A percentile compares a stretch with the other conserved stretches of the same genome.
These are phyloP conservation scores for Molossus molossus DNA, from an alignment of 2,797 vertebrate genomes.

Conservation along the genomic window DNA sequence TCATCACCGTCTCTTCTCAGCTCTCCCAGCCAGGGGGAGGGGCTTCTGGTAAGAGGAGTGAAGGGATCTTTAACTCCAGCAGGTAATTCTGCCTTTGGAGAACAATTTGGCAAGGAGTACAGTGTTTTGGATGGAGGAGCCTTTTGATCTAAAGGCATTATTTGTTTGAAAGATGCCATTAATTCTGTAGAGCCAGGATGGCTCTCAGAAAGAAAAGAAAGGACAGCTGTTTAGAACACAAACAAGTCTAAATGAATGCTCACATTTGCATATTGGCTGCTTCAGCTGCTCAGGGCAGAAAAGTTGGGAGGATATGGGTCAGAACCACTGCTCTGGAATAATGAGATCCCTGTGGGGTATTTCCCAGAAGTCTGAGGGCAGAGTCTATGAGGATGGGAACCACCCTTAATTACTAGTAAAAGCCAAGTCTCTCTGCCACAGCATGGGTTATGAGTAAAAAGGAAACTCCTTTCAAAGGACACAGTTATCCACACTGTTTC, in stretches of 20 bases:
- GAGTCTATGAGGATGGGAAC: neutral
- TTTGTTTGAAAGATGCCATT: neutral
- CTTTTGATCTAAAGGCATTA: neutral
- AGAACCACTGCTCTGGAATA: neutral
- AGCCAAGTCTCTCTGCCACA: neutral
- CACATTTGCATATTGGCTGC: neutral
- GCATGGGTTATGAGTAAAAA: neutral
- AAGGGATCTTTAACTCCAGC: neutral
- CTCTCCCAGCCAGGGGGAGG: neutral
- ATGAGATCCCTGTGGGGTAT: neutral
- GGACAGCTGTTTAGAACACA: neutral
- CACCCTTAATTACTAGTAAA: neutral
- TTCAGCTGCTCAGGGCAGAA: neutral
- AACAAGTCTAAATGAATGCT: neutral
- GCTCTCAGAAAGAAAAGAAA: neutral
- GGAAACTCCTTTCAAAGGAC: neutral
- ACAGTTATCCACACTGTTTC: neutral
- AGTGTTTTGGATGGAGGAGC: neutral
- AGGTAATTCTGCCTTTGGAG: neutral
- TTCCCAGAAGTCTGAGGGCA: neutral
- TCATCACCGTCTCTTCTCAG: neutral
- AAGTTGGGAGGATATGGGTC: neutral
- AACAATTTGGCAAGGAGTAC: neutral
- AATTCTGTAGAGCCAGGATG: neutral
- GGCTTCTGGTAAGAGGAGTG: neutral